These are phyloP conservation scores for Palythoa grandis DNA, from an alignment of 92 coral and sea anemone species.

Conservation along the genomic window DNA sequence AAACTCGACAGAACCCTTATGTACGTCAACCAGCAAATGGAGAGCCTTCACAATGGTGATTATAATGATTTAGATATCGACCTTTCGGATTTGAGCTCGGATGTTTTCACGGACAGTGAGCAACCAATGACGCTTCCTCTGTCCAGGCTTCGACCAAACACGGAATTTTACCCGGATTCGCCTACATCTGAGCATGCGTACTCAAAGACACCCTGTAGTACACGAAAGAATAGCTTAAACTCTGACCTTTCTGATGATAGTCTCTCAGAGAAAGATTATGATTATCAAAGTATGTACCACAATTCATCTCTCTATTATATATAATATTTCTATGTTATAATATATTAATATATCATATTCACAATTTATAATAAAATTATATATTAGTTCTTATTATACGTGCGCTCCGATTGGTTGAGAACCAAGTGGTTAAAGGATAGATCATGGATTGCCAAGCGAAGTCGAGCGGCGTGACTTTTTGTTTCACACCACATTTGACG, in stretches of 20 bases:
- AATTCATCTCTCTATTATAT: neutral
- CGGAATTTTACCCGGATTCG: slow-evolving; percentile 92
- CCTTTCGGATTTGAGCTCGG: slow-evolving; percentile 85
- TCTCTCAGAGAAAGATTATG: slow-evolving; percentile 47
- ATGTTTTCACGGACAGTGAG: slow-evolving; percentile 87
- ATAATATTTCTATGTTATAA: neutral
- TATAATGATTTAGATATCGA: slow-evolving; percentile 72
- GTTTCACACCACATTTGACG: no score
- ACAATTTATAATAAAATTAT: no score
- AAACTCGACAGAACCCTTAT: slow-evolving; percentile 75
- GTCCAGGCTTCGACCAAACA: slow-evolving; percentile 63
- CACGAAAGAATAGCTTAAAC: slow-evolving; percentile 90
- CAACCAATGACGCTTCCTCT: slow-evolving; percentile 63
- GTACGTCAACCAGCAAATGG: slow-evolving; percentile 80
- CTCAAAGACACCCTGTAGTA: slow-evolving; percentile 97
- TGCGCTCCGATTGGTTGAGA: no score
- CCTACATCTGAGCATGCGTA: slow-evolving; percentile 90
- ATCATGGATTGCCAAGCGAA: no score
- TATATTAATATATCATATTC: no score
- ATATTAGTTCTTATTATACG: no score
- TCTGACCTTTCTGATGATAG: slow-evolving; percentile 80
- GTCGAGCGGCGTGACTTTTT: no score
- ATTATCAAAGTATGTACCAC: slow-evolving; percentile 14
- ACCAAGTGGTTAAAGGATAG: no score
- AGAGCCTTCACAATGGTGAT: slow-evolving; percentile 83